Conservation (phyloP, 2,113 vertebrate genomes). For the Myiopsitta monachus region DNA sequence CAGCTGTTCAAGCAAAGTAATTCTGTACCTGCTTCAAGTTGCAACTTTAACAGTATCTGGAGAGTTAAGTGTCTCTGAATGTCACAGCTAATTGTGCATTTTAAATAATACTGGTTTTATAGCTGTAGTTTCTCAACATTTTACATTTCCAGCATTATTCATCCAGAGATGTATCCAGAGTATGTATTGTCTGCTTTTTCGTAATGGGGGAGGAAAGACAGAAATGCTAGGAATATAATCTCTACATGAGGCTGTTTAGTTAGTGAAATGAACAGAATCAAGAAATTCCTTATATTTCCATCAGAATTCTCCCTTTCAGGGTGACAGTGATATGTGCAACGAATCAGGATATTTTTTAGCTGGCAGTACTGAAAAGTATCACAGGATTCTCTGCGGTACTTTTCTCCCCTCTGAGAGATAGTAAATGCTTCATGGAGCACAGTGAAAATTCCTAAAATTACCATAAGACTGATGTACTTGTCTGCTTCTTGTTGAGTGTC, state of each 20-base stretch:
- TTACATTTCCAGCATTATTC: accelerated
- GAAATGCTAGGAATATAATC: not conserved
- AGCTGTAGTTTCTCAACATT: not conserved
- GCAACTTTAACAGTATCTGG: not conserved
- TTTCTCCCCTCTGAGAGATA: not conserved
- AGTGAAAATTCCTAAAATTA: not conserved
- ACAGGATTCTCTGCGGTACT: not conserved
- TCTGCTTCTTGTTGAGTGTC: not conserved
- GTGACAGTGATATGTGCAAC: not conserved
- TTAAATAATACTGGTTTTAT: not conserved
- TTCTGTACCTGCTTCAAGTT: not conserved
- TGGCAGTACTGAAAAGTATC: not conserved
- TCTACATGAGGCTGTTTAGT: not conserved
- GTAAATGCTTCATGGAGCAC: not conserved
- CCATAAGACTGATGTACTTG: not conserved
- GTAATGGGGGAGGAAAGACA: not conserved
- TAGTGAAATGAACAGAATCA: not conserved
- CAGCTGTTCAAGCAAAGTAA: not conserved
- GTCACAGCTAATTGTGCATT: not conserved
- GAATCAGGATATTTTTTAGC: not conserved
- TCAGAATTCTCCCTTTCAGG: not conserved
- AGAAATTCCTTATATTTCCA: not conserved
- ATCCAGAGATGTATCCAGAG: not conserved
- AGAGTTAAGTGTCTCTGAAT: not conserved
- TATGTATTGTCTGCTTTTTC: not conserved